Evolutionary conservation across 2,113 vertebrate species (phyloP).

Genomic region (Pongo abelii): DNA sequence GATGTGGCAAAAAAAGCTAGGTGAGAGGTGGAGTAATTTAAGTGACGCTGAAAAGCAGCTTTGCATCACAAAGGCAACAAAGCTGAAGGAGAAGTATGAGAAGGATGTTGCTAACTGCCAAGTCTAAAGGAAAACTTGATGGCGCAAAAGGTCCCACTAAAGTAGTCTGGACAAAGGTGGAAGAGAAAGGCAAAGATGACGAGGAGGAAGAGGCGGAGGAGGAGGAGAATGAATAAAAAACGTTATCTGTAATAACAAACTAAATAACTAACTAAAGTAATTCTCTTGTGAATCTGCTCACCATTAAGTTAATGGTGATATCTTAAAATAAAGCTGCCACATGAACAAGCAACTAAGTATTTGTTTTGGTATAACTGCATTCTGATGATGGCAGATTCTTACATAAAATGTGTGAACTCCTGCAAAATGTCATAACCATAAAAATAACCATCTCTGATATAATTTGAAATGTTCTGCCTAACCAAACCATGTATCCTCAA

Average conservation of each 20-base stretch:
- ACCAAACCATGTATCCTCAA: not conserved
- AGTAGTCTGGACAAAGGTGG: not conserved
- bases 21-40: not conserved
- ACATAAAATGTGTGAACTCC: not conserved
- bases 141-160: not conserved
- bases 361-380: not conserved
- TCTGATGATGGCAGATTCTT: not conserved
- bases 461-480: conserved; percentile 27
- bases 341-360: conserved; percentile 16
- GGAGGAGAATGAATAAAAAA: not conserved
- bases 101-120: not conserved
- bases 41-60: not conserved
- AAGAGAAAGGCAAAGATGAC: not conserved
- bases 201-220: not conserved
- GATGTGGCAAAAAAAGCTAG: not conserved
- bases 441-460: conserved; percentile 24
- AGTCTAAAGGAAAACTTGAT: not conserved
- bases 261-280: not conserved
- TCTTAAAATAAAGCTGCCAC: conserved; percentile 45
- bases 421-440: not conserved
- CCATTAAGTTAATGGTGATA: not conserved
- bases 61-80: not conserved
- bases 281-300: conserved; percentile 4
- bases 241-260: not conserved
- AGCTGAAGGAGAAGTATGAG: not conserved